Evolutionary conservation across 2,888 invertebrate species (phyloP).

Genomic region (Caenorhabditis drosophilae): DNA sequence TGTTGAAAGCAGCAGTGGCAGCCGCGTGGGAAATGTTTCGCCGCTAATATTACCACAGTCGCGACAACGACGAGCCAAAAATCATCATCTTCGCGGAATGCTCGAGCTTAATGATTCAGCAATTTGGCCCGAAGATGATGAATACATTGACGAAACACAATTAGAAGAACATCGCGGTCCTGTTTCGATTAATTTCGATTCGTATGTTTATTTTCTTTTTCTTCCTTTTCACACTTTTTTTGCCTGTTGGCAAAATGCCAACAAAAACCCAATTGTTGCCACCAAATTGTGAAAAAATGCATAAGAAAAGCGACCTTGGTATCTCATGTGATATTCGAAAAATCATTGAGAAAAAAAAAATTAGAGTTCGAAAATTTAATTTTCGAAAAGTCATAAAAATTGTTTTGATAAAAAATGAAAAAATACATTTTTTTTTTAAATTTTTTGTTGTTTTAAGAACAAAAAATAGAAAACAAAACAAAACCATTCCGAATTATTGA

Average conservation of each 20-base stretch:
- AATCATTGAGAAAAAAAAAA: too few species aligned
- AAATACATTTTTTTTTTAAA: slow-evolving; percentile 3
- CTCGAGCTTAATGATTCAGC: neutral
- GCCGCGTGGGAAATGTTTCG: too few species aligned
- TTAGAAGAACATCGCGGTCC: slow-evolving; percentile 46
- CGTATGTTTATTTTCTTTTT: slow-evolving; percentile 34
- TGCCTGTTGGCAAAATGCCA: too few species aligned
- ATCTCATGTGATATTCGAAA: too few species aligned
- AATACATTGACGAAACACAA: slow-evolving; percentile 27
- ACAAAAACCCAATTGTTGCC: too few species aligned
- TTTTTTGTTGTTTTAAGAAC: neutral
- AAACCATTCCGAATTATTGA: too few species aligned
- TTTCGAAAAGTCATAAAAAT: neutral
- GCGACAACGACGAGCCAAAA: neutral
- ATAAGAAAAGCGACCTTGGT: too few species aligned
- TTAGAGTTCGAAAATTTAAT: too few species aligned
- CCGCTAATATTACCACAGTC: neutral
- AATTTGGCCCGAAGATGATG: slow-evolving; percentile 46
- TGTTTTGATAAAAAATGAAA: neutral
- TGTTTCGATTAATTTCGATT: slow-evolving; percentile 39
- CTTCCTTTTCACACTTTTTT: neutral
- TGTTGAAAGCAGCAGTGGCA: too few species aligned
- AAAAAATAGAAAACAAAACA: neutral
- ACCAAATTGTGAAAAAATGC: too few species aligned
- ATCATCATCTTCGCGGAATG: neutral